A percentile compares a stretch with the other conserved stretches of the same genome.
These are phyloP conservation scores for Limonius californicus DNA, from an alignment of 1,140 invertebrate genomes.

Conservation along the genomic window DNA sequence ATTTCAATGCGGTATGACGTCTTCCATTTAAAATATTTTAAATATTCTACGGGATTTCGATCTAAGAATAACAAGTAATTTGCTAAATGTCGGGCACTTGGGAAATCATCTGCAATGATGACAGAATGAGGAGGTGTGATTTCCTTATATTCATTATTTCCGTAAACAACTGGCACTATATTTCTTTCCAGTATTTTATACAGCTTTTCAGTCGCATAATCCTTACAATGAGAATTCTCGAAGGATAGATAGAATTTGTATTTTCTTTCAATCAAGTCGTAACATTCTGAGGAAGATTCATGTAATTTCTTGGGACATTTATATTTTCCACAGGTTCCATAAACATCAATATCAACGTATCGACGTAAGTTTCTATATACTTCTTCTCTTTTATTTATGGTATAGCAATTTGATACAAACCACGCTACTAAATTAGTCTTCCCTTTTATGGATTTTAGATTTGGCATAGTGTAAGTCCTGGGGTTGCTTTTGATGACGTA, in stretches of 20 bases:
- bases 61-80: slow-evolving; percentile 51
- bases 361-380: slow-evolving; percentile 54
- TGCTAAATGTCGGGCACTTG: slow-evolving; percentile 50
- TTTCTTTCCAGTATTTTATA: slow-evolving; percentile 49
- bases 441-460: slow-evolving; percentile 26
- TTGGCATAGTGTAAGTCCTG: slow-evolving; percentile 16
- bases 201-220: slow-evolving; percentile 65
- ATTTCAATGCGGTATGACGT: slow-evolving; percentile 41
- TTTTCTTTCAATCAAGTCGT: slow-evolving; percentile 46
- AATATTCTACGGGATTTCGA: slow-evolving; percentile 51
- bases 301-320: slow-evolving; percentile 42
- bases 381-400: slow-evolving; percentile 50
- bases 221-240: slow-evolving; percentile 59
- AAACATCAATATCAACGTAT: slow-evolving; percentile 62
- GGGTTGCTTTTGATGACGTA: neutral
- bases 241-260: slow-evolving; percentile 68
- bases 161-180: slow-evolving; percentile 53
- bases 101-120: slow-evolving; percentile 56
- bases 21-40: slow-evolving; percentile 54
- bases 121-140: slow-evolving; percentile 57
- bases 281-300: slow-evolving; percentile 47
- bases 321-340: slow-evolving; percentile 56
- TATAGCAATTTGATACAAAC: slow-evolving; percentile 61
- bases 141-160: slow-evolving; percentile 51
- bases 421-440: slow-evolving; percentile 53